Conservation (phyloP, 2,113 vertebrate species). For the Pterocles gutturalis region DNA sequence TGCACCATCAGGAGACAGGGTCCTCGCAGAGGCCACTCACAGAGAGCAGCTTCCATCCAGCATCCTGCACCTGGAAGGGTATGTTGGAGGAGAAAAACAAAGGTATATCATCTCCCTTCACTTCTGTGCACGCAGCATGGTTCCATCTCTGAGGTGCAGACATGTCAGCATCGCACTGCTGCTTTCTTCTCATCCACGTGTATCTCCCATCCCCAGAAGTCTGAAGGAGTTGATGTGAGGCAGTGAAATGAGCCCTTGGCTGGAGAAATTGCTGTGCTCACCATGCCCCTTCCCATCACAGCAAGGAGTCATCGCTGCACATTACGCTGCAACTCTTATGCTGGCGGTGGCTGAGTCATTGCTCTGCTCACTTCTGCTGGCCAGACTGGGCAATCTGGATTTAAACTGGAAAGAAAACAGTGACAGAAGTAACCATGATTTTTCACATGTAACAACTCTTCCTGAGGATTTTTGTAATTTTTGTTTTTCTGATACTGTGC, state of each 20-base stretch:
- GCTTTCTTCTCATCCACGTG: accelerated
- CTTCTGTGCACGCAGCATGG: neutral
- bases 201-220: neutral
- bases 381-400: accelerated
- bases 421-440: neutral
- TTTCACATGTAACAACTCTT: neutral
- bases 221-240: neutral
- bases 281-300: accelerated
- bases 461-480: neutral
- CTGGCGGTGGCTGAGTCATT: accelerated
- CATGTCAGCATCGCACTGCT: neutral
- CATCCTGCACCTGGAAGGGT: neutral
- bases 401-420: neutral
- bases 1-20: neutral
- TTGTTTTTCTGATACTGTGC: neutral
- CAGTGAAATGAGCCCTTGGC: neutral
- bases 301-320: accelerated
- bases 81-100: neutral
- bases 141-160: neutral
- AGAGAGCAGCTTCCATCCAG: neutral
- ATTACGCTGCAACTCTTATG: accelerated
- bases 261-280: neutral
- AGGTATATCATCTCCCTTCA: neutral
- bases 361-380: neutral
- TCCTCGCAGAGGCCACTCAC: neutral